These are phyloP conservation scores for Ammospiza caudacuta DNA, from an alignment of 2,113 vertebrate species.

Conservation along the genomic window DNA sequence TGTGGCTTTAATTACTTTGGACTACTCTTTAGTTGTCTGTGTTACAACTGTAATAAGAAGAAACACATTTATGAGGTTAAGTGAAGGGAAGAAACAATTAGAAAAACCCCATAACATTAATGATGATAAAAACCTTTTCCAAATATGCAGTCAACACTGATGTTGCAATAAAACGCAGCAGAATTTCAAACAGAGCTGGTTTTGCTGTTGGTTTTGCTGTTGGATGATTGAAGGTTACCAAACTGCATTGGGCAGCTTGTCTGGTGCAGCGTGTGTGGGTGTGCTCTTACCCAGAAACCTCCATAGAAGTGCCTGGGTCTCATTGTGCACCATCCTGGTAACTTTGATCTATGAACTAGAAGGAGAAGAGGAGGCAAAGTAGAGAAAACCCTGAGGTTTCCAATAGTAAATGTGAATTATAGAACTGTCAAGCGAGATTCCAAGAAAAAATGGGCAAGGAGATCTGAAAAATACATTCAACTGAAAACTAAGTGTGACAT, in stretches of 20 bases:
- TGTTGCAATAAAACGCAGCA: neutral
- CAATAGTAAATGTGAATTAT: neutral
- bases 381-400: neutral
- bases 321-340: neutral
- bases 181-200: neutral
- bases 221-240: neutral
- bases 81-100: neutral
- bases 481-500: neutral
- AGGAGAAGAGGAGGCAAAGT: neutral
- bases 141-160: neutral
- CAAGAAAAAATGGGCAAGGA: neutral
- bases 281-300: neutral
- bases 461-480: neutral
- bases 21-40: neutral
- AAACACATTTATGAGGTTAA: neutral
- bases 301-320: neutral
- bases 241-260: neutral
- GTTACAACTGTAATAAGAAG: neutral
- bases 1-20: neutral
- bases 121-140: neutral
- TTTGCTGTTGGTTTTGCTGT: neutral
- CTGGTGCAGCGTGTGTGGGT: rapidly evolving
- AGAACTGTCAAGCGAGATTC: neutral
- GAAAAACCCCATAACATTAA: rapidly evolving
- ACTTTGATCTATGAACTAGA: neutral